These are phyloP conservation scores for Orgyia antiqua DNA, from an alignment of 2,888 invertebrate genomes.

Conservation along the genomic window DNA sequence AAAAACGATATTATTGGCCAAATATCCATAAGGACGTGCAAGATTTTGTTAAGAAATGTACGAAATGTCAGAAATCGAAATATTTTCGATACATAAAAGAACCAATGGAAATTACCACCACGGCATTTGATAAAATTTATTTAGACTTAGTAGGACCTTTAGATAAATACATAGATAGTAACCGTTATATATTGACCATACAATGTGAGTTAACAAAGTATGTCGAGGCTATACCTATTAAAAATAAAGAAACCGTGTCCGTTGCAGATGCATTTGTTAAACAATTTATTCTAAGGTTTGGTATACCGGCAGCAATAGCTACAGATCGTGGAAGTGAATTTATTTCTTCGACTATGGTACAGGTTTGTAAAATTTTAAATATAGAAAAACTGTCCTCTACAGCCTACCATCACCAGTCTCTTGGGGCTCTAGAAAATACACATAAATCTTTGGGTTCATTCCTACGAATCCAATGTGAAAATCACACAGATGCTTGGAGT, in stretches of 20 bases:
- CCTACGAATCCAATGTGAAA: neutral
- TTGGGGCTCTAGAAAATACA: slow-evolving; percentile 12
- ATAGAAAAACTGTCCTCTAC: slow-evolving; percentile 12
- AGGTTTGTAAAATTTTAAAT: slow-evolving; percentile 14
- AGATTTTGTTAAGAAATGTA: slow-evolving; percentile 6
- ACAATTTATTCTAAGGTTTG: slow-evolving; percentile 6
- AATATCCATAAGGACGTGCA: slow-evolving; percentile 4
- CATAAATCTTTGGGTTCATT: neutral
- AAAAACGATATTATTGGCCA: slow-evolving; percentile 9
- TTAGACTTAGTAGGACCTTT: slow-evolving; percentile 8
- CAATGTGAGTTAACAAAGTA: slow-evolving; percentile 8
- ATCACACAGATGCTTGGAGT: slow-evolving; percentile 1
- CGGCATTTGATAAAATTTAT: slow-evolving; percentile 6
- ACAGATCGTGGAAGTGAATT: slow-evolving; percentile 8
- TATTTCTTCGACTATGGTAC: slow-evolving; percentile 5
- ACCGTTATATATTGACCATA: slow-evolving; percentile 5
- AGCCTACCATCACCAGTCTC: slow-evolving; percentile 11
- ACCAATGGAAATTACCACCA: slow-evolving; percentile 5
- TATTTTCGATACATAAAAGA: slow-evolving; percentile 2
- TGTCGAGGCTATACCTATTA: slow-evolving; percentile 4
- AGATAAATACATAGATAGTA: slow-evolving; percentile 1
- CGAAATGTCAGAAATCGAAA: slow-evolving; percentile 6
- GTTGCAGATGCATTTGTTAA: slow-evolving; percentile 9
- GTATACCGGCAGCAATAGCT: slow-evolving; percentile 4
- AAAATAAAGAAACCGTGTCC: slow-evolving; percentile 7